phyloP scores from a whole-genome alignment of 2,113 vertebrate genomes.

The Zosterops borbonicus region DNA sequence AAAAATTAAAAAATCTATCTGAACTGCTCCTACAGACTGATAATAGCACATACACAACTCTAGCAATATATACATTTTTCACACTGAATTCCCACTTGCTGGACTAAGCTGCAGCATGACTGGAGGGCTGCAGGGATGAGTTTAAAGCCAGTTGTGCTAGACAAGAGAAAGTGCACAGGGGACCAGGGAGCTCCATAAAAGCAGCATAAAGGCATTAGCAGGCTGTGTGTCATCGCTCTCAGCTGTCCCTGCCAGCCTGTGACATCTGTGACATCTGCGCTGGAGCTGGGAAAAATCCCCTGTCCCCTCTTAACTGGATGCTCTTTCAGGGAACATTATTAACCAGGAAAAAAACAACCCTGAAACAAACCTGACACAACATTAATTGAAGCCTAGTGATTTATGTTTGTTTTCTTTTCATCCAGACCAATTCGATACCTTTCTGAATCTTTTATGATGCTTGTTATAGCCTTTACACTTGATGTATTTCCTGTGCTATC shows the following conservation, averaged over 20 bases:
- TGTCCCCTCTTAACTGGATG: constrained; percentile 32
- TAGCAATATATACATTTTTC: background rate
- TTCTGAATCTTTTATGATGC: constrained; percentile 58
- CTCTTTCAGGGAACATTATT: constrained; percentile 41
- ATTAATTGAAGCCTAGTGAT: constrained; percentile 60
- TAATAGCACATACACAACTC: background rate
- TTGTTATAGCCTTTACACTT: constrained; percentile 43
- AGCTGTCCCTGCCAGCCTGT: constrained; percentile 63
- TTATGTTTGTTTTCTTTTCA: constrained; percentile 50
- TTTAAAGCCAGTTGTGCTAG: background rate
- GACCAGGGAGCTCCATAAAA: constrained; percentile 38
- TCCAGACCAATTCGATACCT: constrained; percentile 36
- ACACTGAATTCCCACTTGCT: background rate
- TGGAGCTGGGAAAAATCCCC: constrained; percentile 52
- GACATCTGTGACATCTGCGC: constrained; percentile 70
- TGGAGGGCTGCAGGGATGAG: background rate
- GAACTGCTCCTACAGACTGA: background rate
- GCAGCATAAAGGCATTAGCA: constrained; percentile 14
- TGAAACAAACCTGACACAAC: constrained; percentile 33
- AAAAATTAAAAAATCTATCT: background rate
- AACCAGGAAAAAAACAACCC: background rate
- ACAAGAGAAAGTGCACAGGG: constrained; percentile 32
- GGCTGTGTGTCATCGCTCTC: constrained; percentile 55
- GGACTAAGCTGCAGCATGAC: background rate
- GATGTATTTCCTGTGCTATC: constrained; percentile 31